Evolutionary conservation across 92 coral and sea anemone genomes (phyloP).

Genomic region (Phymanthus crucifer): DNA sequence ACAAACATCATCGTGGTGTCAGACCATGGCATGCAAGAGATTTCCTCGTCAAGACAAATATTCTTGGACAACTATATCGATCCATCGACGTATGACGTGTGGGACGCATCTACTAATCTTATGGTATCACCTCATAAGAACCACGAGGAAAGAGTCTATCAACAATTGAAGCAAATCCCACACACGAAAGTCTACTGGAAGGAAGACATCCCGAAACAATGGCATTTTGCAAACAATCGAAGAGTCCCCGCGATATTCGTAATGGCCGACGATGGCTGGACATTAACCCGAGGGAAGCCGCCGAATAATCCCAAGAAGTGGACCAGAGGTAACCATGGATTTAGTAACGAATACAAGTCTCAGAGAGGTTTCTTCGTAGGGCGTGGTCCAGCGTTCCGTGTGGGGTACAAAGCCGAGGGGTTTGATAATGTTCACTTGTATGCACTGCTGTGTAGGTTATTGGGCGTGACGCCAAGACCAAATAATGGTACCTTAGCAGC

Average conservation of each 20-base stretch:
- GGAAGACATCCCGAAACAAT: constrained; percentile 58
- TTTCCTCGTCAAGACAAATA: constrained; percentile 53
- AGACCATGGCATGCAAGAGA: constrained; percentile 87
- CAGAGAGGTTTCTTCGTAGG: constrained; percentile 79
- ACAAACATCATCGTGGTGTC: constrained; percentile 74
- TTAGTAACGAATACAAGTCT: constrained; percentile 43
- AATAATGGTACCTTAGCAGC: constrained; percentile 63
- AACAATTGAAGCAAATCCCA: constrained; percentile 49
- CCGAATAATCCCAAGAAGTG: neutral
- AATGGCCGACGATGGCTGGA: constrained; percentile 78
- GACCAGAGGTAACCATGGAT: constrained; percentile 65
- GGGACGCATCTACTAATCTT: constrained; percentile 67
- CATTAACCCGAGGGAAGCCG: constrained; percentile 19
- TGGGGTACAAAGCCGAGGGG: constrained; percentile 45
- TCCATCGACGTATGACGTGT: constrained; percentile 51
- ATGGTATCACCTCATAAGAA: constrained; percentile 62
- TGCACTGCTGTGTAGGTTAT: constrained; percentile 72
- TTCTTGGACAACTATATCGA: constrained; percentile 63
- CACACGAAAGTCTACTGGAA: constrained; percentile 67
- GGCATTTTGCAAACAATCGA: constrained; percentile 57
- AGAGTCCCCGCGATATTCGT: constrained; percentile 72
- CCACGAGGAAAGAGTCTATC: constrained; percentile 45
- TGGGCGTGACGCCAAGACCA: constrained; percentile 62
- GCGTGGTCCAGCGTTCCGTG: constrained; percentile 86
- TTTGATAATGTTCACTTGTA: constrained; percentile 74